Base-by-base conservation (phyloP, 2,888 invertebrate species). In the Tanypteryx hageni region DNA sequence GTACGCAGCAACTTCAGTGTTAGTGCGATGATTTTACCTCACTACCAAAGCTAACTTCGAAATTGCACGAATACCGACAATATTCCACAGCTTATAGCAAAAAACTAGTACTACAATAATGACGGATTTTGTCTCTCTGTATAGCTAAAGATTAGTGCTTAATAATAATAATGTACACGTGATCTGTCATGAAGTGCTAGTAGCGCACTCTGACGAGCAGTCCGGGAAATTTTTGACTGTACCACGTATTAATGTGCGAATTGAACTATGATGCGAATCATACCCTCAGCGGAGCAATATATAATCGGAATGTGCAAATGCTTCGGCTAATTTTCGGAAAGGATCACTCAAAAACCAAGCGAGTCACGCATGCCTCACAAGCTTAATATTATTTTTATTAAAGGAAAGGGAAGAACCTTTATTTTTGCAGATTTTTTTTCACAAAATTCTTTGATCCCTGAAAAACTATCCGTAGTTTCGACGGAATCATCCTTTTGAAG, bases 401-500 rank as follows among this genome's bases (percentile, higher is more conserved):
- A 61, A n/a, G 22, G 85, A 85, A 86, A 56, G 56, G 56, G 57
- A 31, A 59, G 5, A 31, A 64, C 61, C 14, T 59, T 86, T 61
- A 61, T 83, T 83, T 61, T 86, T 27, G 61, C 27, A 18, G 2
- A 44, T 13, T 9, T 61, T 31, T 86, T 64, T n/a, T 4, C 68
- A 1, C 58, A 82, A 58, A 58, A 13, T 59, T 86, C 86, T 64
- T 86, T 86, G 86, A 86, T 31, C 59, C 31, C 9, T 31, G 31
- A 61, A 83, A 16, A 85, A 59, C 61, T 31, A 31, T 86, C 22
- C 58, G 57, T 56, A 58, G 56, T 86, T 86, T 61, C 59, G 61
- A 31, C 9, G 61, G 44, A 59, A n/a, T 18, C 68, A 61, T 31
- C 31, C 86, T 64, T 86, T 86, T 86, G 86, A 86, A 86, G 86